phyloP scores from a whole-genome alignment of 2,797 vertebrate genomes.

The Chiroxiphia lanceolata region DNA sequence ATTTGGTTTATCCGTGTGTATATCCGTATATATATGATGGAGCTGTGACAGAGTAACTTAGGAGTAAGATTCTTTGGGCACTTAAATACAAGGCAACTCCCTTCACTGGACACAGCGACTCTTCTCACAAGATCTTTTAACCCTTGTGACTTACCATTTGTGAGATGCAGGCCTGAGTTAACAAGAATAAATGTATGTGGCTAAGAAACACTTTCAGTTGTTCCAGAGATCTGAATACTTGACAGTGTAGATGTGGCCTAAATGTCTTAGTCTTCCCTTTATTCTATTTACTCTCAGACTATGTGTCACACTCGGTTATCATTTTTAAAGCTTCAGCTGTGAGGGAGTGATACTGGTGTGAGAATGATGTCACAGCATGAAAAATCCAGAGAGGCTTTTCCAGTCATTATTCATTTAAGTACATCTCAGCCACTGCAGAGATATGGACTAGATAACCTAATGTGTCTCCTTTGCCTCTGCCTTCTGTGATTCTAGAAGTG shows the following conservation, averaged over 20 bases:
- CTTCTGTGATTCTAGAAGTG: not conserved
- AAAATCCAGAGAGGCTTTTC: not conserved
- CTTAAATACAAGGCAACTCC: not conserved
- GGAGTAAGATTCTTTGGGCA: not conserved
- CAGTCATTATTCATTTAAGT: not conserved
- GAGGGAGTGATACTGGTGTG: not conserved
- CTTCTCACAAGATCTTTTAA: not conserved
- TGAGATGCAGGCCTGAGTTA: not conserved
- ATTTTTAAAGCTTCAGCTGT: not conserved
- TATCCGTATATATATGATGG: not conserved
- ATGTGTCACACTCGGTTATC: not conserved
- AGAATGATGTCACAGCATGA: slow-evolving; percentile 1
- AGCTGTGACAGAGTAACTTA: not conserved
- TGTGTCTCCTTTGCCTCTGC: not conserved
- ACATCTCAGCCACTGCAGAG: not conserved
- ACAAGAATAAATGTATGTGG: not conserved
- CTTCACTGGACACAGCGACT: not conserved
- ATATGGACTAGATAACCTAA: not conserved
- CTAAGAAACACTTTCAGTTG: not conserved
- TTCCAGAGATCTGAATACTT: not conserved
- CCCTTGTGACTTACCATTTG: not conserved
- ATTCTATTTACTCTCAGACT: not conserved
- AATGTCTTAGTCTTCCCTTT: not conserved
- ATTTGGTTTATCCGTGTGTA: not conserved
- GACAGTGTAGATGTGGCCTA: not conserved